Conservation (phyloP, 2,888 invertebrate genomes). For the Scaptomyza caliginosa region DNA sequence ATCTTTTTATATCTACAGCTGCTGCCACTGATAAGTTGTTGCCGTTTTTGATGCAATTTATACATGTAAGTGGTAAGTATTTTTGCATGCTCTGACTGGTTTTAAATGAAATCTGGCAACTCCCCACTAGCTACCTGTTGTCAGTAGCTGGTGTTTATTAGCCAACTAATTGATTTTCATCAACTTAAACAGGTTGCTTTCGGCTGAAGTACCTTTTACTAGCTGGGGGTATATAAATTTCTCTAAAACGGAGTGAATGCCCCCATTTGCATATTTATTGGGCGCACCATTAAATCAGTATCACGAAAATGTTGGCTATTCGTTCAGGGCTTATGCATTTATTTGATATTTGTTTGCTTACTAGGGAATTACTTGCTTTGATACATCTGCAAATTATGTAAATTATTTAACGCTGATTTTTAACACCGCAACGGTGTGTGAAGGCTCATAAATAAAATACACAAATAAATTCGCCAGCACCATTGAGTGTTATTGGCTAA, state of each 20-base stretch:
- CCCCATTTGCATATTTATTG: constrained; percentile 66
- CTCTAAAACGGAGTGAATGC: constrained; percentile 42
- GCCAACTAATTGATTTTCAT: constrained; percentile 43
- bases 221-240: constrained; percentile 5
- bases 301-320: constrained; percentile 36
- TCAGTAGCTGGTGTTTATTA: constrained; percentile 46
- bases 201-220: not conserved
- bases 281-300: constrained; percentile 41
- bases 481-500: constrained; percentile 27
- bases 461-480: constrained; percentile 39
- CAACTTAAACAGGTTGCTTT: constrained; percentile 26
- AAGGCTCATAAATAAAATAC: constrained; percentile 67
- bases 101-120: constrained; percentile 27
- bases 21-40: constrained; percentile 18
- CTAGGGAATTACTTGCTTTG: constrained; percentile 41
- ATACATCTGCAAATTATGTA: constrained; percentile 73
- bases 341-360: constrained; percentile 20
- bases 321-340: constrained; percentile 9
- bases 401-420: constrained; percentile 66
- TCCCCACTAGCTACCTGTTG: constrained; percentile 47
- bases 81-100: constrained; percentile 22
- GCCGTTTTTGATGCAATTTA: constrained; percentile 50
- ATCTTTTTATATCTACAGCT: constrained; percentile 6
- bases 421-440: constrained; percentile 51
- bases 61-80: constrained; percentile 10